Evolutionary conservation across 2,797 vertebrate genomes (phyloP).

Genomic region (Oryzias dopingdopingensis): DNA sequence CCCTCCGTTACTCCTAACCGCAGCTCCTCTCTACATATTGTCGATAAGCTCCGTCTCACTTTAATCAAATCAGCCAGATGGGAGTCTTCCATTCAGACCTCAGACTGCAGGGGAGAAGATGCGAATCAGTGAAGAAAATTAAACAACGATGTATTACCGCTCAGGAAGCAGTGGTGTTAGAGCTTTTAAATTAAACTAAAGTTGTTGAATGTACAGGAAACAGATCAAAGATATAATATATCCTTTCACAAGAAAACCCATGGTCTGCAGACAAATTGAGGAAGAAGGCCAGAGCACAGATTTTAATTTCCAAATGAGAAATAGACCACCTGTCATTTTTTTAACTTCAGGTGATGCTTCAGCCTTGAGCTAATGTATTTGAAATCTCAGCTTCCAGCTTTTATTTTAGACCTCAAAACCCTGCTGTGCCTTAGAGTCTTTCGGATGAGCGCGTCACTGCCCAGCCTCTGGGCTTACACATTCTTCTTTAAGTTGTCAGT

Average conservation of each 20-base stretch:
- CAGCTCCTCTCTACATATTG: conserved; percentile 25
- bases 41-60: conserved; percentile 45
- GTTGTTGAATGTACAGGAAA: no score
- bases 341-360: not conserved
- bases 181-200: conserved; percentile 18
- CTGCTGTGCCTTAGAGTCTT: not conserved
- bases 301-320: no score
- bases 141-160: conserved; percentile 31
- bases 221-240: no score
- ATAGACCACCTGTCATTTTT: no score
- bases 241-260: no score
- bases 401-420: conserved; percentile 2
- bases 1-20: conserved; percentile 35
- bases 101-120: conserved; percentile 32
- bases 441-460: conserved; percentile 17
- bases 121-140: conserved; percentile 42
- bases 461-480: conserved; percentile 7
- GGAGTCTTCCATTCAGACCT: conserved; percentile 39
- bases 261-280: no score
- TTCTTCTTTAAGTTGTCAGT: conserved; percentile 29
- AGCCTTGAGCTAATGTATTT: not conserved
- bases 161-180: conserved; percentile 6
- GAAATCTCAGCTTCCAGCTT: not conserved
- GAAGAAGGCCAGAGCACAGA: no score
- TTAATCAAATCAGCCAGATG: conserved; percentile 62